Evolutionary conservation across 2,113 vertebrate species (phyloP), one percentile per base, ranked within the genome.

Genomic region (Stigmatopora nigra): DNA sequence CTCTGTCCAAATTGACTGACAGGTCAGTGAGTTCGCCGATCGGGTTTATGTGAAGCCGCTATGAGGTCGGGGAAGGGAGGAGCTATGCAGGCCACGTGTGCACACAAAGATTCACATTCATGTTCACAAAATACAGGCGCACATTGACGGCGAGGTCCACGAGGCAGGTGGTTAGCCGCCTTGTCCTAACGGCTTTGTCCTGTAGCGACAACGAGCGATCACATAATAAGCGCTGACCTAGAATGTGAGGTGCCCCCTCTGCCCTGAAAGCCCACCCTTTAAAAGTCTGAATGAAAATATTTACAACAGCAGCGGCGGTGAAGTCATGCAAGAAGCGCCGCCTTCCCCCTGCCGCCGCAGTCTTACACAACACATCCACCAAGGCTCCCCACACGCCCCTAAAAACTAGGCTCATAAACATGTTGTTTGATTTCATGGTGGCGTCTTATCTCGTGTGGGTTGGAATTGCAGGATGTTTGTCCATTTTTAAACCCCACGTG

Each of bases 1-100:
- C 78, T 47, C 17, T 75, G 70, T 79, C 76, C 69, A 69, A 73
- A 80, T 63, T 79, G 82, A 87, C 75, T 66, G 65, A 70, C 64
- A 77, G 82, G 83, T 88, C 83, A 86, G 52, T 56, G 83, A 74
- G 84, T 89, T 87, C 69, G 56, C 49, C 47, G 71, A 68, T 76
- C 20, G 48, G 67, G 70, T 70, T 77, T 69, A 20, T 45, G 44
- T 22, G 59, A 60, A 61, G 58, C 36, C 17, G 38, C 58, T 60
- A 60, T 4, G 44, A 61, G 13, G 19, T 66, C 65, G 64, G 61
- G 11, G 13, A 61, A 59, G 2, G 59, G 60, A 62, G n/a, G 51
- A 4, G 17, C 6, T 20, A 71, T 25, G 48, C 69, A 59, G 55
- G 49, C 68, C 62, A 16, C 19, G 41, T 38, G 38, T 45, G 60